phyloP scores from a whole-genome alignment of 2,797 vertebrate species.

The Siniperca scherzeri region DNA sequence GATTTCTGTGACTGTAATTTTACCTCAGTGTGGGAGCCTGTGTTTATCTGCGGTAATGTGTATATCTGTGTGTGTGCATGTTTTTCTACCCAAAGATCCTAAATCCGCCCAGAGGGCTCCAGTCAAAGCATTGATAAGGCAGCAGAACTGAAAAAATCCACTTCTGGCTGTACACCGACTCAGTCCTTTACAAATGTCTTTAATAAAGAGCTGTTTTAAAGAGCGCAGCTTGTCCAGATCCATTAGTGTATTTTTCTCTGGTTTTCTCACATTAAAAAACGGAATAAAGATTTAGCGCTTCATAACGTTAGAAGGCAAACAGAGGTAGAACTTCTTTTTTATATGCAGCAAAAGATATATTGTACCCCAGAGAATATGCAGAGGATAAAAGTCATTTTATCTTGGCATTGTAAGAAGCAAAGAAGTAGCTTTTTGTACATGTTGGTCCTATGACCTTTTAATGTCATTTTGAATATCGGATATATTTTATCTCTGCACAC shows the following conservation, averaged over 20 bases:
- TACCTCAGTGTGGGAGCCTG: background rate
- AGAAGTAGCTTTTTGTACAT: background rate
- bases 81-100: conserved; percentile 13
- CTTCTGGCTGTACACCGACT: conserved; percentile 9
- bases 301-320: background rate
- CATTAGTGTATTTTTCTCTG: background rate
- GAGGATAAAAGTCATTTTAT: background rate
- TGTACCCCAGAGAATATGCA: background rate
- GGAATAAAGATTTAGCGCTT: background rate
- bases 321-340: background rate
- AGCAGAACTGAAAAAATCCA: background rate
- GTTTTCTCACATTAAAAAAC: background rate
- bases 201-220: conserved; percentile 40
- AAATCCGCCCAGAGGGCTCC: conserved; percentile 4
- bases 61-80: background rate
- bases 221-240: background rate
- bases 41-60: conserved; percentile 4
- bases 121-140: background rate
- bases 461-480: background rate
- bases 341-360: background rate
- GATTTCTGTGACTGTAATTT: conserved; percentile 6
- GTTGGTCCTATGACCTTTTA: conserved; percentile 2
- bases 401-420: background rate
- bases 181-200: conserved; percentile 27
- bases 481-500: background rate